Base-by-base conservation (phyloP, 1,140 invertebrate genomes). In the Zaprionus lachaisei region DNA sequence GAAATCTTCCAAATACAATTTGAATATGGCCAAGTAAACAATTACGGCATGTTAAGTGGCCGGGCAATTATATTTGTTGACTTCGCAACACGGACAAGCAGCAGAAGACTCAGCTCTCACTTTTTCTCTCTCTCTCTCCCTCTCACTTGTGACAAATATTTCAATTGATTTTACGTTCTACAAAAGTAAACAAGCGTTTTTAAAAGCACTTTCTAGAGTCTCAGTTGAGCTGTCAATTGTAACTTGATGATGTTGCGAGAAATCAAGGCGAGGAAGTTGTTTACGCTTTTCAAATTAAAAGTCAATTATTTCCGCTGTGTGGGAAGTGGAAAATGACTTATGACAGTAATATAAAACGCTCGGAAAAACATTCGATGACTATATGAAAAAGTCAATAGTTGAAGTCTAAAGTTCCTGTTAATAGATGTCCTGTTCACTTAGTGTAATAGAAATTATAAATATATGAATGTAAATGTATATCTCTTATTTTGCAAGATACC, bases 1-100 rank as follows among this genome's bases (percentile, higher is more conserved):
- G 37, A 63, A 68, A 78, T 75, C 66, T 51, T 34, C 6, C 61
- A 71, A 78, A 87, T 72, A 80, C 54, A 75, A 83, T 89, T 86
- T 89, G 77, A 83, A 89, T 86, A 72, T 80, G 67, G 49, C 70
- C 54, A 79, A 79, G 77, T 77, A 86, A 87, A 73, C 80, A 86
- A 87, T 87, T 87, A 80, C 73, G 77, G 37, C 55, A 11, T 56
- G 55, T 22, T 17, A 57, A 72, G 67, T 65, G 64, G 67, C 67
- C 70, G 37, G 63, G 47, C 77, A 80, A 86, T 86, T 86, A 83
- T 71, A 83, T 69, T 73, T 76, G 64, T 68, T 49, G 58, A 68
- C 58, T 62, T 49, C 47, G 20, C 9, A 51, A 24, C 11, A 41
- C 15, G 38, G 38, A 41, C 38, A 41, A 6, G 2, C 38, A n/a